Evolutionary conservation across 2,888 invertebrate species (phyloP).

Genomic region (Tholera decimalis): DNA sequence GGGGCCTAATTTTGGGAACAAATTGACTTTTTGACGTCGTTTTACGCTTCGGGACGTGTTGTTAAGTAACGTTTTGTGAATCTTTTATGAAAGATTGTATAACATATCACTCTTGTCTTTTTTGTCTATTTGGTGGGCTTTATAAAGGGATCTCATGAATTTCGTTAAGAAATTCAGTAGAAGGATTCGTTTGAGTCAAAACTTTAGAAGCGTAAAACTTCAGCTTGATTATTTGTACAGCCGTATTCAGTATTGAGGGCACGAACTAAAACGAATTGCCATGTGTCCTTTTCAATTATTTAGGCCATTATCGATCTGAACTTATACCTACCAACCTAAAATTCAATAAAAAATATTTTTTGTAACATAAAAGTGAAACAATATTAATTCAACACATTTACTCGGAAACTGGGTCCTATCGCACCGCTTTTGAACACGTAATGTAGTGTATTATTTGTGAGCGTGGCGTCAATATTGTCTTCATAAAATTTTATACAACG

Average conservation of each 20-base stretch:
- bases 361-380: not conserved
- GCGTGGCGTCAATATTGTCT: too few relatives aligned
- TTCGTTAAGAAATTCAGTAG: not conserved
- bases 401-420: not conserved
- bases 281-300: slow-evolving; percentile 15
- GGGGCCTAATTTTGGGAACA: slow-evolving; percentile 31
- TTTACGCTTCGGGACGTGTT: slow-evolving; percentile 13
- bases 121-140: not conserved
- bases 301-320: not conserved
- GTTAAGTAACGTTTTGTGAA: slow-evolving; percentile 31
- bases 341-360: too few relatives aligned
- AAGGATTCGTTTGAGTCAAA: not conserved
- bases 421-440: not conserved
- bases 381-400: too few relatives aligned
- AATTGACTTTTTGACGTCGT: slow-evolving; percentile 41
- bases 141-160: not conserved
- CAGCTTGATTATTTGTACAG: not conserved
- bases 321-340: too few relatives aligned
- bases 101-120: not conserved
- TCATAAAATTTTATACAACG: too few relatives aligned
- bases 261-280: not conserved
- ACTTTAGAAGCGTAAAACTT: not conserved
- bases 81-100: slow-evolving; percentile 15
- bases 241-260: not conserved
- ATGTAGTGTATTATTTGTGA: not conserved